Evolutionary conservation across 2,113 vertebrate genomes (phyloP).

Genomic region (Rhagologus leucostigma): DNA sequence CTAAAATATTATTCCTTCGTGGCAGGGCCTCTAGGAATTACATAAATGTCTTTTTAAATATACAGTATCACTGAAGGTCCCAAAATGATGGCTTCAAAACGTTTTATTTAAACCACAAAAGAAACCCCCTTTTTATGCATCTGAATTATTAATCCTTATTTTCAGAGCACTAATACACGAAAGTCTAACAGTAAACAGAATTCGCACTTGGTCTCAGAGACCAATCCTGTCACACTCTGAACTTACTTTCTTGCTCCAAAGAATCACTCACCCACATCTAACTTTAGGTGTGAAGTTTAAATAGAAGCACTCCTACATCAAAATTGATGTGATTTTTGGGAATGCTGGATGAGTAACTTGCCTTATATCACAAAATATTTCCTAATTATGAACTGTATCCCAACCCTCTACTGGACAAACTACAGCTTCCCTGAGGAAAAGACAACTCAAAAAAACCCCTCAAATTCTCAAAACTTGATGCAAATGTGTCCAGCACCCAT

Average conservation of each 20-base stretch:
- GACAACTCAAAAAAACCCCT: not conserved
- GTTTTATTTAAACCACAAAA: not conserved
- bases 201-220: not conserved
- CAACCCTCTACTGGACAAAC: not conserved
- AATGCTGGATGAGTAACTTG: not conserved
- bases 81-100: not conserved
- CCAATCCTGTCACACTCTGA: not conserved
- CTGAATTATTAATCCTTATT: not conserved
- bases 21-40: not conserved
- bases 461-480: not conserved
- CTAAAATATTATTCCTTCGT: not conserved
- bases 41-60: not conserved
- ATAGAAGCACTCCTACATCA: not conserved
- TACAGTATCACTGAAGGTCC: not conserved
- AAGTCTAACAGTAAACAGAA: not conserved
- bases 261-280: not conserved
- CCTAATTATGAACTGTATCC: not conserved
- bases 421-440: not conserved
- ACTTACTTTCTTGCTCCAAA: not conserved
- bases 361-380: not conserved
- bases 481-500: not conserved
- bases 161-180: not conserved
- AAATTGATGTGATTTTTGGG: not conserved
- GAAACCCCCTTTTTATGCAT: not conserved
- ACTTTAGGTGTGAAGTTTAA: not conserved